Evolutionary conservation across 2,888 invertebrate species (phyloP), one percentile per base, ranked within the genome.

Genomic region (Lycocerus yunnanus): DNA sequence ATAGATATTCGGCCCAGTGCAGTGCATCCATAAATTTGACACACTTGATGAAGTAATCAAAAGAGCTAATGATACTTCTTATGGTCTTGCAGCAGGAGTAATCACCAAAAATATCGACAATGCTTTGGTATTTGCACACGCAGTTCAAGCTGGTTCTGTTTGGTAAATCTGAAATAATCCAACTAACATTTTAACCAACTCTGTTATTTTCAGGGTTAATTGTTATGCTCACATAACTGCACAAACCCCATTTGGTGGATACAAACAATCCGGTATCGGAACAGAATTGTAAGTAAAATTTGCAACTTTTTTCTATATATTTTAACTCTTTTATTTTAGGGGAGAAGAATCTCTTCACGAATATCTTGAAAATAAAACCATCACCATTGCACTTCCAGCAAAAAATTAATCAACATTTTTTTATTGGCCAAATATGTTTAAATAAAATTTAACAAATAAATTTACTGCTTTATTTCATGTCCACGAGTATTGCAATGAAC

Each of bases 1-100:
- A n/a, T 80, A 95, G 94, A 97, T 97, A 80, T 97, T 97, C 84
- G 97, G 97, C 0, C 97, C 97, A 0, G 97, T 97, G 0, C 95
- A 96, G 86, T 92, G 92, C 71, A 95, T 97, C 81, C 88, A 96
- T 58, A 95, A 95, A 86, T 97, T 96, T 82, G 92, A 92, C 59
- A 91, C 91, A 1, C 83, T 94, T 65, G 92, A 93, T 1, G 97
- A 97, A 86, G 94, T 93, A 1, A 92, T 97, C 71, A 92, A 94
- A 77, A 89, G 96, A 79, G 94, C 96, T 9, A 97, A 97, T 85
- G 88, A 91, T 77, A 94, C 95, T 0, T 88, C 86, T 58, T 97
- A 94, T 82, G 97, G 97, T 15, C 89, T 97, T 43, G 95, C 95
- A 0, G 93, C 96, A 16, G 96, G 94, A 10, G 90, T 96, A 73